Base-by-base conservation (phyloP, 1,140 invertebrate species). In the Eubasilissa regina region DNA sequence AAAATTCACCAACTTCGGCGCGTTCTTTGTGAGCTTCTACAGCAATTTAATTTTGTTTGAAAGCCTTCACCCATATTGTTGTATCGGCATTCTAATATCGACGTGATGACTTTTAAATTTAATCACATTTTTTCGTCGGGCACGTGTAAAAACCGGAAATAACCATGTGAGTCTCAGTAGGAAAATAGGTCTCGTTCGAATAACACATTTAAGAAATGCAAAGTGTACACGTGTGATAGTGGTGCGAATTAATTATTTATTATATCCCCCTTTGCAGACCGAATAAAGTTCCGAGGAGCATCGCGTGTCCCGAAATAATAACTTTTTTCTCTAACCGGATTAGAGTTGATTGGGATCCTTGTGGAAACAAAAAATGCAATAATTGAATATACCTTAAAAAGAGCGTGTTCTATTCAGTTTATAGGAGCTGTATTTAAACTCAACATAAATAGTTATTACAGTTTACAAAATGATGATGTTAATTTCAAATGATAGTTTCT, bases 21-120 rank as follows among this genome's bases (percentile, higher is more conserved):
- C 25, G 25, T 15, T 35, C 62, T 66, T 70, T 70, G 66, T 74
- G 13, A 25, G 21, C 11, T 43, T 43, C 56, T 51, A 74, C 53
- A 74, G 13, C 7, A 45, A 56, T 56, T 74, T 74, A 74, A 74
- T 74, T 43, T 56, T 74, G 3, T 35, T 15, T 15, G 17, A 74
- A 72, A 17, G 70, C 53, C 70, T 74, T 56, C 70, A 74, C 70
- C 70, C 44, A 56, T 35, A 25, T 51, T 19, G 17, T 11, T 47
- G 35, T 48, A 68, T 25, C 13, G 64, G 64, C 13, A 45, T 68
- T 13, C 45, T 10, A 4, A 47, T 19, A 51, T 51, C 48, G 55
- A 62, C 74, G 25, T 43, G 43, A 62, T 75, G 74, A 75, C 74
- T 75, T 47, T 35, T 75, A 17, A 60, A 62, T 75, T 75, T 75